A percentile compares a stretch with the other conserved stretches of the same genome.
Conservation (phyloP, 2,113 vertebrate genomes). For the Nothobranchius furzeri region DNA sequence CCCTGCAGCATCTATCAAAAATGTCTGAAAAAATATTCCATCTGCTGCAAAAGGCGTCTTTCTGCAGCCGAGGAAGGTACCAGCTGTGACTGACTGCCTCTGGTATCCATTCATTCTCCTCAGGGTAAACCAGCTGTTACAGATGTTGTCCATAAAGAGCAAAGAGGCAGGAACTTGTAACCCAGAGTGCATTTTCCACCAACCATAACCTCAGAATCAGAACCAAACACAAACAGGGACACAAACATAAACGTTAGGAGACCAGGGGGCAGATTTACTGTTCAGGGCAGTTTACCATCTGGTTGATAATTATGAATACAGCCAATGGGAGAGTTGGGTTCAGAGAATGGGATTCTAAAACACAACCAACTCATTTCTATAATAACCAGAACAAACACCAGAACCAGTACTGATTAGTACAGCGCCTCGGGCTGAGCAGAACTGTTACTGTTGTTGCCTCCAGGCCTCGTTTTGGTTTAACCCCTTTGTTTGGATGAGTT, state of each 20-base stretch:
- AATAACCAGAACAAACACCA: neutral
- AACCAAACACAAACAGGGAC: no score
- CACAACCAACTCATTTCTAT: slow-evolving; percentile 1
- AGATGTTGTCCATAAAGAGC: slow-evolving; percentile 7
- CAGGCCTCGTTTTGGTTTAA: no score
- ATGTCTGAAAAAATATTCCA: slow-evolving; percentile 6
- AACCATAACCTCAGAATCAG: neutral
- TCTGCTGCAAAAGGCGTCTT: slow-evolving; percentile 9
- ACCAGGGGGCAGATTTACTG: neutral
- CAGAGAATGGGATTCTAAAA: neutral
- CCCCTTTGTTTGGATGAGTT: no score
- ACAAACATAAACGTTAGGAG: neutral
- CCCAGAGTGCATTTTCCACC: neutral
- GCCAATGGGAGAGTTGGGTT: neutral
- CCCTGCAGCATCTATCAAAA: neutral
- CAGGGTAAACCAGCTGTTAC: slow-evolving; percentile 12
- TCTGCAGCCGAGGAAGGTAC: neutral
- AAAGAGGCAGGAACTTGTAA: slow-evolving; percentile 6
- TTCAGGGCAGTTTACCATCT: slow-evolving; percentile 1
- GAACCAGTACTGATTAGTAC: neutral
- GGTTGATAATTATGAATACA: neutral
- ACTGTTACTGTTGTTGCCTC: no score
- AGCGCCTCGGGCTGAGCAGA: neutral
- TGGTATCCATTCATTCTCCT: neutral
- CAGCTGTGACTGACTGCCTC: slow-evolving; percentile 10